phyloP scores from a whole-genome alignment of 2,888 invertebrate genomes.

The Eupithecia pulchellata region DNA sequence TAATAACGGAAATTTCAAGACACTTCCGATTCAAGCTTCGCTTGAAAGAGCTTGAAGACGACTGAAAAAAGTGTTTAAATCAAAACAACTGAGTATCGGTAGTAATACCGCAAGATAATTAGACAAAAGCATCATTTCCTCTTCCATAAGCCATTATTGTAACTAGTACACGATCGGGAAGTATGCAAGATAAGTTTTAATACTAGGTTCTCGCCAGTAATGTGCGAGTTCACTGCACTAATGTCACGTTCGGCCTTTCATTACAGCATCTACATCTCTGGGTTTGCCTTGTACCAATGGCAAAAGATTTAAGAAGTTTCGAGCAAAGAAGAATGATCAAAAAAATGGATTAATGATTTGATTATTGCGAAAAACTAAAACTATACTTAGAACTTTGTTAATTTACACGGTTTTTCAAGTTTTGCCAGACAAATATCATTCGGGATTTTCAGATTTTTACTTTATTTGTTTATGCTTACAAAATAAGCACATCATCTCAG shows the following conservation, averaged over 20 bases:
- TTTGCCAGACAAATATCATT: neutral
- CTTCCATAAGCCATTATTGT: constrained; percentile 25
- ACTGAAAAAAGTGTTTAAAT: neutral
- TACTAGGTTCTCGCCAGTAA: constrained; percentile 74
- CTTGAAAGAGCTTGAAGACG: neutral
- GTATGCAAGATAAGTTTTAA: constrained; percentile 85
- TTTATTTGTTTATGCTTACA: too few species aligned
- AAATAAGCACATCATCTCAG: too few species aligned
- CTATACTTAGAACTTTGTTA: neutral
- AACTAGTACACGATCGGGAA: constrained; percentile 67
- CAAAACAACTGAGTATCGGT: constrained; percentile 1
- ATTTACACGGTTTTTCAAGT: neutral
- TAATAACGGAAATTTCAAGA: constrained; percentile 8
- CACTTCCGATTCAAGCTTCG: neutral
- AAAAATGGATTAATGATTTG: neutral
- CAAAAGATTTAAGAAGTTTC: neutral
- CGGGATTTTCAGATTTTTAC: too few species aligned
- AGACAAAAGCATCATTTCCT: constrained; percentile 17
- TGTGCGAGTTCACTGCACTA: constrained; percentile 78
- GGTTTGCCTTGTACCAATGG: constrained; percentile 6
- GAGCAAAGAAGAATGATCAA: neutral
- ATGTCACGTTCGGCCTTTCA: constrained; percentile 83
- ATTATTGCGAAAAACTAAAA: neutral
- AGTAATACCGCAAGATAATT: constrained; percentile 13
- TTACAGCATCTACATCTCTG: constrained; percentile 52